These are phyloP conservation scores for Thera obeliscata DNA, from an alignment of 2,888 invertebrate species.

Conservation along the genomic window DNA sequence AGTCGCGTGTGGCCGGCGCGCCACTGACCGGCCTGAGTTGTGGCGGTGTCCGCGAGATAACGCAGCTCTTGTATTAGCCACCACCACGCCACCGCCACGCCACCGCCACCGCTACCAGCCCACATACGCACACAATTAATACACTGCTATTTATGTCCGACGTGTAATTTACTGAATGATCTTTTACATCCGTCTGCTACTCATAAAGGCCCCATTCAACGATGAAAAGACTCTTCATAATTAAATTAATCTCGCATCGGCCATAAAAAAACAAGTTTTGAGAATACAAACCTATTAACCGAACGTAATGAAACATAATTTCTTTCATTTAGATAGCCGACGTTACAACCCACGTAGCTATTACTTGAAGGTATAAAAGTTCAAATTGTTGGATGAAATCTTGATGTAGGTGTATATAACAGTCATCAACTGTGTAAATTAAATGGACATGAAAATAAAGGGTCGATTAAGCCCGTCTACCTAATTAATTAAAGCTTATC, in stretches of 20 bases:
- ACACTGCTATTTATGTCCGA: conserved; percentile 38
- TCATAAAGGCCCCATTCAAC: conserved; percentile 32
- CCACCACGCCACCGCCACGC: conserved; percentile 17
- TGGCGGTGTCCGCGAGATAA: conserved; percentile 33
- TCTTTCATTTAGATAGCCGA: conserved; percentile 37
- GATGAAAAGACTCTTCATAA: conserved; percentile 38
- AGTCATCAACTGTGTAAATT: conserved; percentile 68
- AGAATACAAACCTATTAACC: conserved; percentile 36
- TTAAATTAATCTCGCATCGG: conserved; percentile 39
- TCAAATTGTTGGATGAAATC: conserved; percentile 61
- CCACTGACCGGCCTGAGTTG: conserved; percentile 8
- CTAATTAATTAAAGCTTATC: conserved; percentile 74
- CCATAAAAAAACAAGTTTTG: conserved; percentile 33
- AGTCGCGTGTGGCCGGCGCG: conserved; percentile 37
- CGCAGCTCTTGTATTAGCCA: conserved; percentile 35
- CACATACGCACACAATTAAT: conserved; percentile 40
- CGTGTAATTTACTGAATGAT: conserved; percentile 40
- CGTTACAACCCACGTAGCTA: conserved; percentile 39
- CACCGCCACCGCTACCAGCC: conserved; percentile 14
- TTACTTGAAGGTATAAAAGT: conserved; percentile 52
- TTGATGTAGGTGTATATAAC: conserved; percentile 69
- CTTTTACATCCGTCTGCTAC: conserved; percentile 38
- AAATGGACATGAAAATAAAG: conserved; percentile 68
- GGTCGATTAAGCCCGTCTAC: conserved; percentile 65
- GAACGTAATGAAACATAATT: conserved; percentile 39